These are phyloP conservation scores for Podarcis siculus DNA, from an alignment of 2,797 vertebrate genomes.

Conservation along the genomic window DNA sequence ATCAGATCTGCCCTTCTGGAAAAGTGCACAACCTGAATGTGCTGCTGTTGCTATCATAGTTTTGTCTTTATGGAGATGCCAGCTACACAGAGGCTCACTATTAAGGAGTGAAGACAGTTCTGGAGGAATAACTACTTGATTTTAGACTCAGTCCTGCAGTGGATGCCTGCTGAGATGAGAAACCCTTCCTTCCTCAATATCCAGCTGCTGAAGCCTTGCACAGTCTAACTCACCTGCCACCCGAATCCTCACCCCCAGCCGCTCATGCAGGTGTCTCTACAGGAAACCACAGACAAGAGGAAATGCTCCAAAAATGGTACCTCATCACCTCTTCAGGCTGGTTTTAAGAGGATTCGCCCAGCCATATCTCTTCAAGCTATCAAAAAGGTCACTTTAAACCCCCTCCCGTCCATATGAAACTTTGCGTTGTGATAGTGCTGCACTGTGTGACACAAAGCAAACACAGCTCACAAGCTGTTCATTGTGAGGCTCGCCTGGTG, in stretches of 20 bases:
- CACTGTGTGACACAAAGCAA: neutral
- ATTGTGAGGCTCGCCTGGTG: neutral
- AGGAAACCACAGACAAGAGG: conserved; percentile 34
- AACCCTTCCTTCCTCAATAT: neutral
- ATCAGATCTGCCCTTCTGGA: neutral
- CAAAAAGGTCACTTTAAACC: neutral
- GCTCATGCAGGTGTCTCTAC: neutral
- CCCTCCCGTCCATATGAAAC: neutral
- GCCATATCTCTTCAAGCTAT: neutral
- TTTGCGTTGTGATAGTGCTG: neutral
- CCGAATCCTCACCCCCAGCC: neutral
- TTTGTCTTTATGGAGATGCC: neutral
- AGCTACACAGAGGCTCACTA: neutral
- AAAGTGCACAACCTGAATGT: neutral
- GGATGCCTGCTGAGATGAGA: neutral
- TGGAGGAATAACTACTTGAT: accelerated
- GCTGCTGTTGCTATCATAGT: neutral
- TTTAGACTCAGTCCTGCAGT: conserved; percentile 1
- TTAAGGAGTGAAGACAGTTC: neutral
- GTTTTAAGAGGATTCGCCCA: neutral
- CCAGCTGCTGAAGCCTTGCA: neutral
- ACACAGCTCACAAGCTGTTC: neutral
- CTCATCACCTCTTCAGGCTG: conserved; percentile 18
- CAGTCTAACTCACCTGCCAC: neutral
- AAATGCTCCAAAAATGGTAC: conserved; percentile 18